These are phyloP conservation scores for Dasysyrphus albostriatus DNA, from an alignment of 2,888 invertebrate genomes.

Conservation along the genomic window DNA sequence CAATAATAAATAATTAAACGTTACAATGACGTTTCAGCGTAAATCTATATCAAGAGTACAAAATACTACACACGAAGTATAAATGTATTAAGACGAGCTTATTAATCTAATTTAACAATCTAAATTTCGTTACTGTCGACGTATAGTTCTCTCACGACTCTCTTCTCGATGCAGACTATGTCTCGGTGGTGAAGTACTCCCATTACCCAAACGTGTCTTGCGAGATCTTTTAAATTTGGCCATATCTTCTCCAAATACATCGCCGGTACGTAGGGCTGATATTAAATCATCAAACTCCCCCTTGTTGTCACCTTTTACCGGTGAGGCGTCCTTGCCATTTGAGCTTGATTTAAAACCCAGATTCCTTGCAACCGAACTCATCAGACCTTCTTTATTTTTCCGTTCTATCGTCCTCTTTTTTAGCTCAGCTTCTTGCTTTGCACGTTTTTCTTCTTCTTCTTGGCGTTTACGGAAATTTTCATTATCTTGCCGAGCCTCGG, in stretches of 20 bases:
- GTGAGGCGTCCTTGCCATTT: slow-evolving; percentile 81
- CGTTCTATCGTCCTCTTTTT: slow-evolving; percentile 95
- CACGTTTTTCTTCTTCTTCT: slow-evolving; percentile 95
- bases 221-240: slow-evolving; percentile 94
- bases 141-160: slow-evolving; percentile 87
- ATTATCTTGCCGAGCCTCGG: slow-evolving; percentile 94
- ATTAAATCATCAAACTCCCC: slow-evolving; percentile 98
- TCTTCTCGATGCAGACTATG: slow-evolving; percentile 88
- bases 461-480: slow-evolving; percentile 92
- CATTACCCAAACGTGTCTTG: slow-evolving; percentile 86
- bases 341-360: slow-evolving; percentile 86
- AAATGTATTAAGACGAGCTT: slow-evolving; percentile 47
- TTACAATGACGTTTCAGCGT: slow-evolving; percentile 42
- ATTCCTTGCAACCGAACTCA: slow-evolving; percentile 90
- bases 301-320: slow-evolving; percentile 85
- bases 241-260: slow-evolving; percentile 97
- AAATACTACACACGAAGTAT: slow-evolving; percentile 64
- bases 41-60: slow-evolving; percentile 66
- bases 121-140: slow-evolving; percentile 81
- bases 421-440: slow-evolving; percentile 93
- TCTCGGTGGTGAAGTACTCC: slow-evolving; percentile 87
- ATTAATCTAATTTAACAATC: slow-evolving; percentile 32
- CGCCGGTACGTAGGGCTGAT: slow-evolving; percentile 96
- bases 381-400: slow-evolving; percentile 91
- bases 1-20: slow-evolving; percentile 62